These are phyloP conservation scores for Chrysina gloriosa DNA, from an alignment of 2,888 invertebrate genomes.

Conservation along the genomic window DNA sequence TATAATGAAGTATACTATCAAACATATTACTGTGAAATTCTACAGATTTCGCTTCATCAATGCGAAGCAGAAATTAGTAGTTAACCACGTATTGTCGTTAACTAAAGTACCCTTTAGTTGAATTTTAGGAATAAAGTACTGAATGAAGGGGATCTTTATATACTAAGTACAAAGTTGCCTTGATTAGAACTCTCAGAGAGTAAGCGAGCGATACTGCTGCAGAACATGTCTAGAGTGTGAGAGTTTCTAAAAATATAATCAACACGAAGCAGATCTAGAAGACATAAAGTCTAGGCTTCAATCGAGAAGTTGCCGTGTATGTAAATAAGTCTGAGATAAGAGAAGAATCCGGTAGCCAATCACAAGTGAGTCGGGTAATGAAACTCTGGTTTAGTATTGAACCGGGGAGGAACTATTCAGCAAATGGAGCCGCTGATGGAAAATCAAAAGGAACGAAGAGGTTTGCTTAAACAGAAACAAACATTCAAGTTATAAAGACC, in stretches of 20 bases:
- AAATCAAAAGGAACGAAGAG: conserved; percentile 64
- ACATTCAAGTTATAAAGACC: conserved; percentile 63
- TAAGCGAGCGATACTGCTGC: conserved; percentile 16
- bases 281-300: conserved; percentile 50
- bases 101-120: background rate
- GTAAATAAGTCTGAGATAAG: conserved; percentile 49
- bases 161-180: conserved; percentile 32
- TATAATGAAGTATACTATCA: too few relatives aligned
- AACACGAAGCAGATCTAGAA: conserved; percentile 47
- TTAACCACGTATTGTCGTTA: background rate
- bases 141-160: conserved; percentile 20
- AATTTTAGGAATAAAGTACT: background rate
- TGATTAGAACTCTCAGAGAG: conserved; percentile 37
- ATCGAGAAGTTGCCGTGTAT: conserved; percentile 50
- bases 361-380: conserved; percentile 61
- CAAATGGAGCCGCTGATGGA: conserved; percentile 63
- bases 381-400: conserved; percentile 61
- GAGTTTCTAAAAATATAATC: conserved; percentile 51
- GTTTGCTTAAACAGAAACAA: conserved; percentile 65
- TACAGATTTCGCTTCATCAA: background rate
- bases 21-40: background rate
- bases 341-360: conserved; percentile 63
- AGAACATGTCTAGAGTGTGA: conserved; percentile 24
- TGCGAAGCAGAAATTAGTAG: background rate
- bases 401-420: conserved; percentile 62